Base-by-base conservation (phyloP, 2,113 vertebrate genomes). In the Nettapus auritus region DNA sequence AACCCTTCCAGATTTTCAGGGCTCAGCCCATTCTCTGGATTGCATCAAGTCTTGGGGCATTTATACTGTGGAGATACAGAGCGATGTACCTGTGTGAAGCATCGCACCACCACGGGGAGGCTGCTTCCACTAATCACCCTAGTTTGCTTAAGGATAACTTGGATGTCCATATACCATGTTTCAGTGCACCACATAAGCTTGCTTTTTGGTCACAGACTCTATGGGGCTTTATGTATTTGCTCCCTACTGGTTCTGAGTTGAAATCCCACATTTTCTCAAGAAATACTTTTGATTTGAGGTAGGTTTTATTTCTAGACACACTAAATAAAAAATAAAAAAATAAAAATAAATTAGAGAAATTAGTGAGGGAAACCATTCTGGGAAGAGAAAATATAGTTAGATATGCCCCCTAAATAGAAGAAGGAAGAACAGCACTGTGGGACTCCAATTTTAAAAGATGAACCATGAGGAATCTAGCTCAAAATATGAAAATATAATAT, bases 401-500 rank as follows among this genome's bases (percentile, higher is more conserved):
- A 34, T 80, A 60, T 33, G 31, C 53, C 81, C 31, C 13, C 77
- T 90, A 71, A 80, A 89, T 90, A 66, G 36, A 40, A 5, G 29
- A 66, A 42, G 36, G 71, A 83, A 82, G 40, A 82, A 42, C 25
- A 92, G 5, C 28, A 79, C 25, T 74, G 25, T 13, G 59, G 22
- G 9, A 16, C 28, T 79, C 86, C 86, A 69, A 74, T 92, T 96
- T 75, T 33, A 23, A 89, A 93, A 87, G 83, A 73, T 21, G 4
- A 82, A 26, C 29, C 28, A 69, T 44, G 21, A 89, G 70, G 21
- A 76, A 93, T 89, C 63, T 60, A 91, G n/a, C 38, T 74, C 55
- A 93, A 96, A 91, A 89, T 93, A 79, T 57, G 11, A 85, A 96
- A 92, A 93, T 74, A 73, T 28, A 89, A 70, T 50, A 87, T 38